These are phyloP conservation scores for Myrmecophaga tridactyla DNA, from an alignment of 2,113 vertebrate species.

Conservation along the genomic window DNA sequence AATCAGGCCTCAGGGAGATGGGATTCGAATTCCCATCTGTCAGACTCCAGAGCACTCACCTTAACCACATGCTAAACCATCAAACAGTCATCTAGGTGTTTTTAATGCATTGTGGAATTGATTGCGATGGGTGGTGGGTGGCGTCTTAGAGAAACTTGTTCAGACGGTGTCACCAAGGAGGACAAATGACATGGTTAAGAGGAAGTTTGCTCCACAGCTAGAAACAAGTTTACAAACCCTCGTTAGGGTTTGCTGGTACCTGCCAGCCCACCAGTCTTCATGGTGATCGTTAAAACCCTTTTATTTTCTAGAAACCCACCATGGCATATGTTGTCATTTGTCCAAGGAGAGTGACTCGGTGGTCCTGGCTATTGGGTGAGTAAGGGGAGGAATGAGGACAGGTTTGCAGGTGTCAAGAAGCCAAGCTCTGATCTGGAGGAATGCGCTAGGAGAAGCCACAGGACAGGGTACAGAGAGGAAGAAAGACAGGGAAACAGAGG, in stretches of 20 bases:
- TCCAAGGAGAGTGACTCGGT: constrained; percentile 85
- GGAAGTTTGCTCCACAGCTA: neutral
- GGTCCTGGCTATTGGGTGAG: constrained; percentile 90
- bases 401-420: neutral
- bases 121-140: too few relatives aligned
- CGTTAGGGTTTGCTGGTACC: too few relatives aligned
- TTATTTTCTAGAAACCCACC: constrained; percentile 84
- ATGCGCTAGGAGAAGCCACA: too few relatives aligned
- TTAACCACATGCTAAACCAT: too few relatives aligned
- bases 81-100: neutral
- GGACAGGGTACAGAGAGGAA: neutral
- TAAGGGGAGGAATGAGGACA: neutral
- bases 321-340: constrained; percentile 84
- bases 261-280: neutral
- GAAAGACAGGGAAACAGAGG: too few relatives aligned
- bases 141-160: neutral
- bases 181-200: neutral
- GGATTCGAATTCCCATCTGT: neutral
- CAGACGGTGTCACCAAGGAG: neutral
- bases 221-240: neutral
- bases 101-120: too few relatives aligned
- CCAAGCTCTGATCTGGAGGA: neutral
- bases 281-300: neutral
- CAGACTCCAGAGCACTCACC: neutral
- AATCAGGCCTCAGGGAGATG: neutral